Evolutionary conservation across 1,140 invertebrate species (phyloP).

Genomic region (Mactra quadrangularis): DNA sequence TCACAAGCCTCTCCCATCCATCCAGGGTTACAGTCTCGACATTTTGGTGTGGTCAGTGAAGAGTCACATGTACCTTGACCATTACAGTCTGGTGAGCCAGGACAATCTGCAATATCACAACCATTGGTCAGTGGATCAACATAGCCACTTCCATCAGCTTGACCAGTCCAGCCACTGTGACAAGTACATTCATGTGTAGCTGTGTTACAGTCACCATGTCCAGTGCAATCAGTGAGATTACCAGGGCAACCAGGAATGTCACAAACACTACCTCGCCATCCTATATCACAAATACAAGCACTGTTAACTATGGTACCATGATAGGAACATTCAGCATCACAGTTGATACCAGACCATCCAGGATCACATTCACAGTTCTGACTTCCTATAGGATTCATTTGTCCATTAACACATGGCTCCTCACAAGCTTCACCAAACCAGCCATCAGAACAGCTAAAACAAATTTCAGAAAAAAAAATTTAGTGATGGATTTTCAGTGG

Average conservation of each 20-base stretch:
- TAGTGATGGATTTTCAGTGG: too few relatives aligned
- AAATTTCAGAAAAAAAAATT: too few relatives aligned
- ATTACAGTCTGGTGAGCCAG: slow-evolving; percentile 69
- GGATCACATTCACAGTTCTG: slow-evolving; percentile 73
- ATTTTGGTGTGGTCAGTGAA: slow-evolving; percentile 62
- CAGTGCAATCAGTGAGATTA: slow-evolving; percentile 67
- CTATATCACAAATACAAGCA: slow-evolving; percentile 70
- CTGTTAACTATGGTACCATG: slow-evolving; percentile 68
- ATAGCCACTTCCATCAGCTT: slow-evolving; percentile 42
- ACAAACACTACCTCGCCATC: slow-evolving; percentile 74
- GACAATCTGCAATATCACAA: slow-evolving; percentile 70
- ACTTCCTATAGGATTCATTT: slow-evolving; percentile 67
- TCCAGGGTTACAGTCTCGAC: slow-evolving; percentile 63
- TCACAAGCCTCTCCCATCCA: slow-evolving; percentile 71
- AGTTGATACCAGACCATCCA: slow-evolving; percentile 75
- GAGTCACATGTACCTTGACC: slow-evolving; percentile 65
- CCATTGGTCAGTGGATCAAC: slow-evolving; percentile 44
- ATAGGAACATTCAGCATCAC: slow-evolving; percentile 74
- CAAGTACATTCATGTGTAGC: slow-evolving; percentile 74
- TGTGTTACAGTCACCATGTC: slow-evolving; percentile 75
- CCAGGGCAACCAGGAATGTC: slow-evolving; percentile 77
- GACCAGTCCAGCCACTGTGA: slow-evolving; percentile 74
- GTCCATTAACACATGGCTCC: slow-evolving; percentile 70
- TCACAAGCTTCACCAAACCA: slow-evolving; percentile 72
- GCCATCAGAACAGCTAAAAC: slow-evolving; percentile 56